These are phyloP conservation scores for Gonioctena quinquepunctata DNA, from an alignment of 1,140 invertebrate species.

Conservation along the genomic window DNA sequence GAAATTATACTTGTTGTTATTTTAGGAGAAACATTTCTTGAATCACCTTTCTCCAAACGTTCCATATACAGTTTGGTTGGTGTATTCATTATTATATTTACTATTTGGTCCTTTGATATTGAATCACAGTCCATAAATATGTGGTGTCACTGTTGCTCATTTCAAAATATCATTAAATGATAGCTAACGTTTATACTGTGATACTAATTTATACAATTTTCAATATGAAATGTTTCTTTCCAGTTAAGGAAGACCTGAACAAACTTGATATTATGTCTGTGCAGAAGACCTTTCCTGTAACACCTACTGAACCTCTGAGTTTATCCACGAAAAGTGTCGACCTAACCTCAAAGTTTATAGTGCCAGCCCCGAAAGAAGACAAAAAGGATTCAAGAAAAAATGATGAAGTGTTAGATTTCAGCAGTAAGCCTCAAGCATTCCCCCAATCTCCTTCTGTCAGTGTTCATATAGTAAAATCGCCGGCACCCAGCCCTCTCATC, in stretches of 20 bases:
- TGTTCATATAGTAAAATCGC: slow-evolving; percentile 78
- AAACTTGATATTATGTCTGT: slow-evolving; percentile 4
- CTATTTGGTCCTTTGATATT: too few species aligned
- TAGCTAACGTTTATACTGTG: too few species aligned
- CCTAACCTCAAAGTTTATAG: slow-evolving; percentile 45
- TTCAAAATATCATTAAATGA: too few species aligned
- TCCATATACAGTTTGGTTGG: too few species aligned
- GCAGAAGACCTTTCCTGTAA: slow-evolving; percentile 17
- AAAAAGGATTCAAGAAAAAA: slow-evolving; percentile 36
- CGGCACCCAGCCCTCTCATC: slow-evolving; percentile 66
- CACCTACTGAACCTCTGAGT: slow-evolving; percentile 28
- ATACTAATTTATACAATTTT: too few species aligned
- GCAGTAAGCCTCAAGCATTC: slow-evolving; percentile 49
- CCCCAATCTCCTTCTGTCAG: slow-evolving; percentile 72
- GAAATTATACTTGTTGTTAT: too few species aligned
- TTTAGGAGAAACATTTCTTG: too few species aligned
- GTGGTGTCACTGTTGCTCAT: too few species aligned
- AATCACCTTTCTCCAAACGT: too few species aligned
- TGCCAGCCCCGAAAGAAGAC: slow-evolving; percentile 41
- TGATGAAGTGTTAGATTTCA: slow-evolving; percentile 47
- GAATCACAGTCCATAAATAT: too few species aligned
- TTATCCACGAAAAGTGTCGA: slow-evolving; percentile 34
- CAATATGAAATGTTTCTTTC: background rate
- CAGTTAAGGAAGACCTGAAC: background rate
- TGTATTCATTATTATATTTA: too few species aligned